Base-by-base conservation (phyloP, 2,113 vertebrate species). In the Dendropsophus ebraccatus region DNA sequence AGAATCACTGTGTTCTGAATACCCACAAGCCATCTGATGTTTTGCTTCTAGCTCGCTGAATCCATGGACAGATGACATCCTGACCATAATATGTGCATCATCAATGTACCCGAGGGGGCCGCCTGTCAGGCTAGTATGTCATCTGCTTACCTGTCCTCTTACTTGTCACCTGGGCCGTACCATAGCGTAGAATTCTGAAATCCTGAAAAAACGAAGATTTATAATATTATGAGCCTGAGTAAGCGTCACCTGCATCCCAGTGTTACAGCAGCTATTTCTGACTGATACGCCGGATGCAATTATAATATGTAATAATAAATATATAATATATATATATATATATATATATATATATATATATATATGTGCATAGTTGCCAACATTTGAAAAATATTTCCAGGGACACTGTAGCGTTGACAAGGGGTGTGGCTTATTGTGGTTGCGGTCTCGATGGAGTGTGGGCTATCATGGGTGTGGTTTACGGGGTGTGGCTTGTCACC, bases 1-100 rank as follows among this genome's bases (percentile, higher is more conserved):
- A 85, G 84, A 79, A 41, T 76, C 84, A 70, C 19, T 32, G 47
- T 79, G 75, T 85, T 85, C 84, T 85, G 75, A 70, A 56, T 85
- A 79, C 84, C 84, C 84, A 85, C 84, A 85, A 79, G 84, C 75
- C 75, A 85, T 85, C 84, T 85, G 84, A 85, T 85, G 74, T 85
- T 85, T 85, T 85, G 41, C 58, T 85, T 76, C 83, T 77, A 45
- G 56, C 83, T 70, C 73, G 52, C 17, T 52, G 32, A 41, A 56
- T 78, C 23, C 23, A 79, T 37, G 75, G 75, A 79, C 84, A 85
- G 84, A 85, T 85, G 75, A 85, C 73, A 79, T 74, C 69, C 60
- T 69, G 77, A 54, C 75, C 62, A 45, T 25, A 85, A 56, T 56
- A 54, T 41, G 30, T 70, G 75, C 75, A 41, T 54, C 62, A 35